These are phyloP conservation scores for Slavum lentiscoides DNA, from an alignment of 2,888 invertebrate species.

Conservation along the genomic window DNA sequence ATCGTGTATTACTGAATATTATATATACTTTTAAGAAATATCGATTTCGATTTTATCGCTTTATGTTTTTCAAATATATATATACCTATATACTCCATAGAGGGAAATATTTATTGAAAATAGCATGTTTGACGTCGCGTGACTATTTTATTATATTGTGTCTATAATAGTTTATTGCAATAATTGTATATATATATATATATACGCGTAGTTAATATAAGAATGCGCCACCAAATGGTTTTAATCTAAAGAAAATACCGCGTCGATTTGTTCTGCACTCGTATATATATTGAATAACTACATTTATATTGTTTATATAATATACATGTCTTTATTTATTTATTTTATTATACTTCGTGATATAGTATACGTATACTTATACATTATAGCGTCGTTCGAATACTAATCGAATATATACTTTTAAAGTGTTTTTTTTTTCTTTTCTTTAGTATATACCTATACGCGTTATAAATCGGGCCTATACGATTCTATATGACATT, in stretches of 20 bases:
- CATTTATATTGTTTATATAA: not conserved
- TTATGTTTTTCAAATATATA: conserved; percentile 18
- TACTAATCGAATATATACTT: too few species aligned
- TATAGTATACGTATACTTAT: too few species aligned
- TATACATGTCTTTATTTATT: too few species aligned
- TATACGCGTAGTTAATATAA: not conserved
- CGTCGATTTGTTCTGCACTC: not conserved
- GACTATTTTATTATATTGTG: not conserved
- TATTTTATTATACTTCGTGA: too few species aligned
- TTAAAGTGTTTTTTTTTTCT: too few species aligned
- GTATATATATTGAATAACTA: not conserved
- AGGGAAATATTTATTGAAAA: conserved; percentile 30
- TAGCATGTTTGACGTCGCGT: conserved; percentile 30
- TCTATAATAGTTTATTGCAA: conserved; percentile 21
- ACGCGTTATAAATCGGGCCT: too few species aligned
- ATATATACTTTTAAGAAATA: not conserved
- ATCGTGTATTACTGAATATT: too few species aligned
- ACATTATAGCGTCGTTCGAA: too few species aligned
- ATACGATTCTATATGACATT: too few species aligned
- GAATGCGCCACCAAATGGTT: conserved; percentile 15
- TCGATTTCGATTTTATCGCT: conserved; percentile 39
- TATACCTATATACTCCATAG: not conserved
- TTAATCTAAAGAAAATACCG: conserved; percentile 19
- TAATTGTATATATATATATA: not conserved
- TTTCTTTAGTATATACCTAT: too few species aligned